phyloP scores from a whole-genome alignment of 2,797 vertebrate genomes.

The Sebastes paucispinis region DNA sequence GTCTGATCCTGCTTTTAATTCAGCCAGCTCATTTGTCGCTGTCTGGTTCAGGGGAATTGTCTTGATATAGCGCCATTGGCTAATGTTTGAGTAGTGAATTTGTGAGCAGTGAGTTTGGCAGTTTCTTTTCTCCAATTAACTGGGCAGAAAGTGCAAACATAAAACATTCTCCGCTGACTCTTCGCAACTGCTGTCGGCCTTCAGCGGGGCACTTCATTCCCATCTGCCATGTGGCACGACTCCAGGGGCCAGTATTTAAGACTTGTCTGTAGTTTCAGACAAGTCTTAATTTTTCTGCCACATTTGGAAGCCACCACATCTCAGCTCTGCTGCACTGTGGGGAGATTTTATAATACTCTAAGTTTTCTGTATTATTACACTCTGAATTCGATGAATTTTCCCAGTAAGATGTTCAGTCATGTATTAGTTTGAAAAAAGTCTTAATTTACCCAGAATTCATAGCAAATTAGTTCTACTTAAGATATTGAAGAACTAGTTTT shows the following conservation, averaged over 20 bases:
- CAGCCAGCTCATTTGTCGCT: conserved; percentile 46
- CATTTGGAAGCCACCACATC: neutral
- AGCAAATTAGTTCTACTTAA: too few species aligned
- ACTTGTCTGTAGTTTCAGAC: neutral
- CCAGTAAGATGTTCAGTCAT: too few species aligned
- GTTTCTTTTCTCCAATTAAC: conserved; percentile 27
- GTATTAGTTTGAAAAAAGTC: too few species aligned
- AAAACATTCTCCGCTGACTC: conserved; percentile 10
- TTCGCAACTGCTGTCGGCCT: neutral
- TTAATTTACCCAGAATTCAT: too few species aligned
- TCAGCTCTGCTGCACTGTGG: neutral
- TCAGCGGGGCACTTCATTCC: neutral
- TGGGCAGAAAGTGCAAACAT: conserved; percentile 5
- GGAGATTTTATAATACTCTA: neutral
- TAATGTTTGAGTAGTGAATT: neutral
- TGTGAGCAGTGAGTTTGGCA: neutral
- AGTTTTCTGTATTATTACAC: too few species aligned
- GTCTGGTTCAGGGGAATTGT: conserved; percentile 26
- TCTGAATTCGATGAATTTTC: too few species aligned
- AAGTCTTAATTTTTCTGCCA: neutral
- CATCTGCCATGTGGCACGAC: neutral
- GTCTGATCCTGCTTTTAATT: conserved; percentile 35
- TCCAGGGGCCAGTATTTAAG: neutral
- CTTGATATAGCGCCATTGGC: conserved; percentile 34
- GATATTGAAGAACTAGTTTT: too few species aligned